Base-by-base conservation (phyloP, 2,888 invertebrate species). In the Dorcus hopei region DNA sequence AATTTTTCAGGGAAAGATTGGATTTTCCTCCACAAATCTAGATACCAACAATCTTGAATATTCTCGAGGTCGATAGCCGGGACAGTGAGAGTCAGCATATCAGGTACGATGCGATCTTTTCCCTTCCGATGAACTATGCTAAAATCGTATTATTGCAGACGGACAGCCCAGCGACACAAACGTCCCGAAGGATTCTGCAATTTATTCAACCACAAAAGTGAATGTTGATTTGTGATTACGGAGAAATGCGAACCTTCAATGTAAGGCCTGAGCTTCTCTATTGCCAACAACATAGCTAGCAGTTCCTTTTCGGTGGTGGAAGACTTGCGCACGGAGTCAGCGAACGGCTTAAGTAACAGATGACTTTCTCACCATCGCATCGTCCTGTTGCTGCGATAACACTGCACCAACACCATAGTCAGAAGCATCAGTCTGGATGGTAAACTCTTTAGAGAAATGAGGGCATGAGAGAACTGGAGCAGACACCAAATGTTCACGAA, bases 81-180 rank as follows among this genome's bases (percentile, higher is more conserved):
- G 3, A 63, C 57, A 0, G 62, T 19, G 9, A 61, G 58, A 8
- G 62, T 64, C 9, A 65, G 51, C 11, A 60, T 41, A 50, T 66
- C 64, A 9, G 64, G 62, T 41, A 65, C 62, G 3, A 66, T 43
- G 40, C 61, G 62, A 4, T 64, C 64, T 41, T 61, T 61, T 3
- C 60, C 65, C 38, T 61, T 63, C 1, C 65, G 58, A 38, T 65
- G 65, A 3, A 57, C 52, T 14, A 65, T n/a, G n/a, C n/a, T n/a
- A n/a, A n/a, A n/a, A n/a, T n/a, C n/a, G 61, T 40, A 4, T 52
- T 49, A 62, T 63, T 65, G 9, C 59, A 26, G 1, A 61, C 60
- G 7, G 62, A 49, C 16, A 57, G 49, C 26, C 66, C 61, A 3
- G 9, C 7, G n/a, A n/a, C n/a, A n/a, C n/a, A n/a, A n/a, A n/a